phyloP scores from a whole-genome alignment of 2,888 invertebrate genomes.

The Tethea ocularis region DNA sequence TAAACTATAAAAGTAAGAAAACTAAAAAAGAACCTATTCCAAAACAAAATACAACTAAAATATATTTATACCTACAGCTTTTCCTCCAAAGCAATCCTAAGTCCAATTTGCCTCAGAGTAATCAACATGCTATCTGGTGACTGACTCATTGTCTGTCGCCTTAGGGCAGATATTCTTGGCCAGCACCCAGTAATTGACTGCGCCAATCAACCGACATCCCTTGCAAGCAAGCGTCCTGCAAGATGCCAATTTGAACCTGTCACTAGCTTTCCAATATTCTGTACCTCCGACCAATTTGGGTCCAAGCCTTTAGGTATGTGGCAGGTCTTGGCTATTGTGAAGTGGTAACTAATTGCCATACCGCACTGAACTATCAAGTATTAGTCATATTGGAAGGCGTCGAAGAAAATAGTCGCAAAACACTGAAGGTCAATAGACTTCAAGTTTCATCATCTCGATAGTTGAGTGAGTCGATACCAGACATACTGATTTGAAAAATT shows the following conservation, averaged over 20 bases:
- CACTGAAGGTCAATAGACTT: no score
- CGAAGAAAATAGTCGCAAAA: no score
- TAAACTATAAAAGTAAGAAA: background rate
- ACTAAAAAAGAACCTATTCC: background rate
- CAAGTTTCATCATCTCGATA: no score
- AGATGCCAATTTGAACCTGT: constrained; percentile 6
- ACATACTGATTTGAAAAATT: no score
- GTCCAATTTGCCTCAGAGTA: background rate
- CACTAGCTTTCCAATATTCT: background rate
- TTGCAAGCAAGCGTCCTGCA: constrained; percentile 4
- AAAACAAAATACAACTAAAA: background rate
- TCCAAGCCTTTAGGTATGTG: background rate
- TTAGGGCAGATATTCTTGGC: constrained; percentile 1
- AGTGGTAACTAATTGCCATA: background rate
- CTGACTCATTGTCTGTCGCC: constrained; percentile 6
- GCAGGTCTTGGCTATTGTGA: background rate
- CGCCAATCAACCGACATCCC: constrained; percentile 5
- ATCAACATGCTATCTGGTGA: constrained; percentile 10
- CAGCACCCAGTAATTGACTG: constrained; percentile 4
- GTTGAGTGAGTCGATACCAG: no score
- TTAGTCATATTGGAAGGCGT: background rate
- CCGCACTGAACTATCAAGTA: background rate
- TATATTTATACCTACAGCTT: background rate
- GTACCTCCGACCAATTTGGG: background rate
- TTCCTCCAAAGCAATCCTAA: background rate